Evolutionary conservation across 2,113 vertebrate species (phyloP).

Genomic region (Rhombomys opimus): DNA sequence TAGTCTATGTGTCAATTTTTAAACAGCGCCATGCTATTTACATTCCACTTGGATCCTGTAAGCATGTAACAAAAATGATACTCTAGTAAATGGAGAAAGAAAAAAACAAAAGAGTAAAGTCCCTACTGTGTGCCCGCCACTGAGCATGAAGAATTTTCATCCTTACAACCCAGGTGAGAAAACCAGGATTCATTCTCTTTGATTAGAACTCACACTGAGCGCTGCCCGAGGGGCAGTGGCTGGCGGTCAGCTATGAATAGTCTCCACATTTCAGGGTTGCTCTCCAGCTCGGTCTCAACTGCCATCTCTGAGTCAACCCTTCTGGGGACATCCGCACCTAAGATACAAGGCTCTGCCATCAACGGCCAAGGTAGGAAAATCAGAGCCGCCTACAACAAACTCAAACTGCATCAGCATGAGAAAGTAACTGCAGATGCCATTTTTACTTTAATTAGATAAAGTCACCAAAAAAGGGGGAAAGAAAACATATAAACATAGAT

Average conservation of each 20-base stretch:
- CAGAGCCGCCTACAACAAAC: background rate
- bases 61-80: background rate
- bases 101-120: background rate
- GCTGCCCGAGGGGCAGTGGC: background rate
- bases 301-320: background rate
- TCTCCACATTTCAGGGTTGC: background rate
- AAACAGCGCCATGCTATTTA: background rate
- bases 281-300: background rate
- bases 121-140: background rate
- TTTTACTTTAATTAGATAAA: background rate
- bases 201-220: background rate
- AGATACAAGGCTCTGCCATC: background rate
- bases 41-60: background rate
- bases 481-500: background rate
- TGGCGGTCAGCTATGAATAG: background rate
- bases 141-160: background rate
- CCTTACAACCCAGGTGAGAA: background rate
- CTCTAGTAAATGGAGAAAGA: background rate
- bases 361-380: background rate
- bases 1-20: background rate
- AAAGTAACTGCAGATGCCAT: background rate
- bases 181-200: background rate
- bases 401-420: background rate
- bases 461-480: slow-evolving; percentile 14
- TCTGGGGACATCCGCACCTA: background rate